Conservation (phyloP, 2,113 vertebrate species). For the Calypte anna region DNA sequence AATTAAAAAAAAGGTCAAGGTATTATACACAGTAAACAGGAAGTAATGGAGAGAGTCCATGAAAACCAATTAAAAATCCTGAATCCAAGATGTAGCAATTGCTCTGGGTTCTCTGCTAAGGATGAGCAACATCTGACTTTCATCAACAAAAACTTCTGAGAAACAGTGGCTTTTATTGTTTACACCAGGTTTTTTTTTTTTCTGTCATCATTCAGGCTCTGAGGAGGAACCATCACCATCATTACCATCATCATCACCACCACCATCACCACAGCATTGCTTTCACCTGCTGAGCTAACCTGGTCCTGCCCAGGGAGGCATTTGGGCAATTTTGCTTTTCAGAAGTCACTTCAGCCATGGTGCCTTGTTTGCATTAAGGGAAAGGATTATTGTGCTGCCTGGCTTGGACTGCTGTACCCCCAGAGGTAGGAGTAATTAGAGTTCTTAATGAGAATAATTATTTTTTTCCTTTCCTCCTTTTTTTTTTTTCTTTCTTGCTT, state of each 20-base stretch:
- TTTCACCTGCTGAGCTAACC: neutral
- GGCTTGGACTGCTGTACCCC: accelerated
- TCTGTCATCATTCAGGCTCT: accelerated
- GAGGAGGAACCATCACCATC: neutral
- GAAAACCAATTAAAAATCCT: neutral
- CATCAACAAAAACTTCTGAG: neutral
- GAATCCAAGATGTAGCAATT: neutral
- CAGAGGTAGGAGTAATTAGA: neutral
- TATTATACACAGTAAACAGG: neutral
- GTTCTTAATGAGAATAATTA: accelerated
- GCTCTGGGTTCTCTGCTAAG: neutral
- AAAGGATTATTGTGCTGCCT: accelerated
- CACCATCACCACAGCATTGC: neutral
- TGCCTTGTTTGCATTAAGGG: accelerated
- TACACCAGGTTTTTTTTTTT: accelerated
- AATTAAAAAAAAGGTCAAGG: too few relatives aligned
- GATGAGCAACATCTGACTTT: neutral
- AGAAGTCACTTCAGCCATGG: accelerated
- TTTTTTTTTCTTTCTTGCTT: accelerated
- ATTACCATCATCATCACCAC: neutral
- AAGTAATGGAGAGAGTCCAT: neutral
- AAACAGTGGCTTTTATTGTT: accelerated
- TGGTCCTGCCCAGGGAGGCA: accelerated
- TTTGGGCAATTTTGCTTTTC: neutral
- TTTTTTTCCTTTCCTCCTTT: accelerated